Evolutionary conservation across 2,888 invertebrate species (phyloP).

Genomic region (Drosophila lutescens): DNA sequence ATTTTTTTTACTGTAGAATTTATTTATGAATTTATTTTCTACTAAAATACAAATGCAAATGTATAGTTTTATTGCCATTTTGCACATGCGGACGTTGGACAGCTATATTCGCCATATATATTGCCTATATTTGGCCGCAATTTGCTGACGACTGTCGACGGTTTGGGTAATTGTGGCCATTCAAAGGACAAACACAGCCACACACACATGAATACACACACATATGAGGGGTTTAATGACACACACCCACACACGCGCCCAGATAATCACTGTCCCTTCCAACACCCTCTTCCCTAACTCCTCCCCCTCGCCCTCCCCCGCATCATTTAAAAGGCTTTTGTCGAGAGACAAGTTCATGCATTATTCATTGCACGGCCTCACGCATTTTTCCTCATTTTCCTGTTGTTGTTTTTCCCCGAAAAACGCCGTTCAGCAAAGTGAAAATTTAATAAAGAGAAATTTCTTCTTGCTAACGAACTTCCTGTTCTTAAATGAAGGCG

Average conservation of each 20-base stretch:
- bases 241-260: constrained; percentile 51
- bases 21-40: background rate
- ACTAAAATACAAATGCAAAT: background rate
- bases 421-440: constrained; percentile 51
- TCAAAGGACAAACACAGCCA: constrained; percentile 28
- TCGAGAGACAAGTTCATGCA: constrained; percentile 65
- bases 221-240: constrained; percentile 26
- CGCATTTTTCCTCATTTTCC: constrained; percentile 72
- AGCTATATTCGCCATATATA: constrained; percentile 11
- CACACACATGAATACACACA: constrained; percentile 28
- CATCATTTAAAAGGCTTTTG: constrained; percentile 29
- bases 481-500: constrained; percentile 53
- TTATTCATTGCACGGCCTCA: constrained; percentile 80
- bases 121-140: constrained; percentile 12
- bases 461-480: constrained; percentile 65
- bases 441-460: constrained; percentile 77
- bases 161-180: constrained; percentile 57
- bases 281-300: background rate
- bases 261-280: constrained; percentile 65
- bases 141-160: constrained; percentile 17
- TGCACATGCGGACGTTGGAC: background rate
- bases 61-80: background rate
- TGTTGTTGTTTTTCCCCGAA: constrained; percentile 33
- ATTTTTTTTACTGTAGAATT: background rate
- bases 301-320: constrained; percentile 1